Evolutionary conservation across 2,113 vertebrate genomes (phyloP), one percentile per base, ranked within the genome.

Genomic region (Anarhynchus alexandrinus): DNA sequence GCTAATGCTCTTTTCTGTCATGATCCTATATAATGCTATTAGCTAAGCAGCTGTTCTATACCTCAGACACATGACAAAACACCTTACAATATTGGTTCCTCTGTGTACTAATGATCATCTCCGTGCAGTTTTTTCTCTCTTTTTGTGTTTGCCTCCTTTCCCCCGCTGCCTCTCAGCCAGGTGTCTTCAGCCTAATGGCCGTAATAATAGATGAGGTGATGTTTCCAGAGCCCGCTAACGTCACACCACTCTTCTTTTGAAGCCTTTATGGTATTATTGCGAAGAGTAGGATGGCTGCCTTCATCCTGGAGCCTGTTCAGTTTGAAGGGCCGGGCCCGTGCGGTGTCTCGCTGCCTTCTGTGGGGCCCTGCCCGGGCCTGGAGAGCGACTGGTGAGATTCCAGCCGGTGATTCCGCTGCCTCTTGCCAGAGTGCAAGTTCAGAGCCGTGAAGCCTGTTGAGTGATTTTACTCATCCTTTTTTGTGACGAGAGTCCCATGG

Each of bases 21-120:
- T 82, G 93, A 95, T 93, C 82, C 87, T 95, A 61, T 65, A 61
- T 94, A 97, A 97, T 91, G 81, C 96, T 96, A 65, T 97, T 97
- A 96, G 93, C 94, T 26, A 77, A 93, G 72, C 92, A 95, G 96
- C 92, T 96, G 93, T 80, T 97, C 90, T 88, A 19, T 55, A 90
- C 90, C 89, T 95, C 91, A 94, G 64, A 76, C 92, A 83, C 93
- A 74, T 7, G 15, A 73, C 62, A 96, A 66, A 96, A 45, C 89
- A 94, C 87, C 67, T 79, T 69, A 38, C 52, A 43, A 26, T 84
- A 36, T 65, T 49, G 73, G 30, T 14, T 84, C 78, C 59, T 72
- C 52, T 1, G 3, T 4, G 79, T 25, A 64, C 85, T 91, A 71
- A 88, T 49, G 74, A 90, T 61, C 55, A 83, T 64, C 66, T 90